A percentile compares a stretch with the other conserved stretches of the same genome.
phyloP scores from a whole-genome alignment of 2,888 invertebrate genomes.

The Halictus quadricinctus region DNA sequence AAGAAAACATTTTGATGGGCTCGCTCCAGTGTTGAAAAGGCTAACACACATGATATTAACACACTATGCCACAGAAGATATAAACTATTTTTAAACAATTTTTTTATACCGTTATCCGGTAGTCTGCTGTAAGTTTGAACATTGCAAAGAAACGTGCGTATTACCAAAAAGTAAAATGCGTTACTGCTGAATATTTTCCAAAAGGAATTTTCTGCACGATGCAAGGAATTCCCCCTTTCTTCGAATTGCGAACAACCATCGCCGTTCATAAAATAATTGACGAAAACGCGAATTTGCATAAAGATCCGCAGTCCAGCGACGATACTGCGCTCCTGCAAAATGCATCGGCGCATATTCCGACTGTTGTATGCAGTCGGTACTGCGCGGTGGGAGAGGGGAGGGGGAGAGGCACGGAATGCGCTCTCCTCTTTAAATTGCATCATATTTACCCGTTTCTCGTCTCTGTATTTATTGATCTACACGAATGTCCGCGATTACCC shows the following conservation, averaged over 20 bases:
- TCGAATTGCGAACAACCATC: not conserved
- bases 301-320: not conserved
- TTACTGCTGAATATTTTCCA: not conserved
- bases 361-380: not conserved
- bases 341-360: not conserved
- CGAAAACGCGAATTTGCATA: not conserved
- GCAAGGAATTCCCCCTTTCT: not conserved
- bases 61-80: too few species aligned
- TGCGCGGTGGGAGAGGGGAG: not conserved
- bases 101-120: too few species aligned
- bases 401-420: not conserved
- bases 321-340: not conserved
- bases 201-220: not conserved
- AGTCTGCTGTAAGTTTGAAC: not conserved
- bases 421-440: constrained; percentile 10
- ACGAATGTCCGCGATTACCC: not conserved
- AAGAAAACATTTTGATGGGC: too few species aligned
- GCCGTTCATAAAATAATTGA: not conserved
- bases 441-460: not conserved
- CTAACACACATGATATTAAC: too few species aligned
- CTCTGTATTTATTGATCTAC: not conserved
- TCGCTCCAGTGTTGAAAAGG: too few species aligned
- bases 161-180: not conserved
- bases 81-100: too few species aligned
- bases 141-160: not conserved